Base-by-base conservation (phyloP, 1,140 invertebrate species). In the Drosophila asahinai region DNA sequence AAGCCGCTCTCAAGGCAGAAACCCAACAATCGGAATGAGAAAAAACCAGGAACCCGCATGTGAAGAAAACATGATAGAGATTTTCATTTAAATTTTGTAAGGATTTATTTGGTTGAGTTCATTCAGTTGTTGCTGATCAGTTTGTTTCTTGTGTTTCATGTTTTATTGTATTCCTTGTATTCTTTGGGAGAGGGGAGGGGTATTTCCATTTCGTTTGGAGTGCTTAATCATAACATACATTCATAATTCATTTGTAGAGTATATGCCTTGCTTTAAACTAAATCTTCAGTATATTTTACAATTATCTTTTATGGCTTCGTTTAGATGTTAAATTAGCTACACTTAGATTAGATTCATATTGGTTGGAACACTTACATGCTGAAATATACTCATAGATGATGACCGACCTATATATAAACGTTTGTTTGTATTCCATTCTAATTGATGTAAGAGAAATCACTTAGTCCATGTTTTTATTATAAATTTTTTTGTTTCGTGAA, bases 181-280 rank as follows among this genome's bases (percentile, higher is more conserved):
- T 70, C 38, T 59, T 76, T 74, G 52, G 51, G 71, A 58, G 51
- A 64, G 48, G 78, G 65, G 19, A 58, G 70, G 64, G 70, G 52
- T 71, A 72, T 81, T 75, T 65, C 30, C 60, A 70, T 71, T 48
- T 63, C 38, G 15, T 62, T 86, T 87, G 15, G 72, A 90, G 86
- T 90, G 86, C 86, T 90, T 90, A 90, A 77, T 84, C 52, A 68
- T 89, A 84, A 90, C 81, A 90, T 90, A 90, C 82, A 90, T 82
- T 90, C 73, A 86, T 83, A 80, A 49, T 64, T 74, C 71, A 67
- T 74, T 83, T 74, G 27, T 76, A 40, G 75, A 78, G 59, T 80
- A 80, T 60, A 77, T 67, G 73, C 48, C 12, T 64, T 60, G 73
- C 63, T 55, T 75, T 83, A 70, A 68, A 64, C 65, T 77, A 79